phyloP scores from a whole-genome alignment of 2,888 invertebrate species.

The Allophyes oxyacanthae region DNA sequence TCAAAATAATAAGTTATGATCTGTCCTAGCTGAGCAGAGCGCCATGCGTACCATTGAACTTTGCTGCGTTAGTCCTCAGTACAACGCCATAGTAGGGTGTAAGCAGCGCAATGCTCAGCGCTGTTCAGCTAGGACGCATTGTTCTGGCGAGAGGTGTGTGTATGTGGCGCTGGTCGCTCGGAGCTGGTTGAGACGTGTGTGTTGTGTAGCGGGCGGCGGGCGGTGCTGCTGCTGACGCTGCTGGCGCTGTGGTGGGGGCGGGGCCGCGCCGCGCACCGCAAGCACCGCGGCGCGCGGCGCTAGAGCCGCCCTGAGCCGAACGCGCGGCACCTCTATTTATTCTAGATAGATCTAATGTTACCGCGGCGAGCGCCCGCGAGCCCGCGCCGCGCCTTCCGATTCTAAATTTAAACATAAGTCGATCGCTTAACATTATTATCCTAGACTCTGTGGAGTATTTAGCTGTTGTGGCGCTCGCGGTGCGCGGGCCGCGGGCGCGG shows the following conservation, averaged over 20 bases:
- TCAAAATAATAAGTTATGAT: neutral
- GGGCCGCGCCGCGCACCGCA: slow-evolving; percentile 84
- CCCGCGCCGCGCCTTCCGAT: slow-evolving; percentile 69
- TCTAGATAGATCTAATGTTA: slow-evolving; percentile 88
- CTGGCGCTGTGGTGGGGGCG: slow-evolving; percentile 77
- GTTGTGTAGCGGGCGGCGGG: slow-evolving; percentile 73
- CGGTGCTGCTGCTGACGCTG: slow-evolving; percentile 80
- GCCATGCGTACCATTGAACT: no score
- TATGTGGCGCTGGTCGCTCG: neutral
- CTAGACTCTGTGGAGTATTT: slow-evolving; percentile 83
- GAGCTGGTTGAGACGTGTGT: slow-evolving; percentile 20
- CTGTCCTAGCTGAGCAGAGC: neutral
- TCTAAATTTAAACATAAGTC: slow-evolving; percentile 79
- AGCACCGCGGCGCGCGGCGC: slow-evolving; percentile 89
- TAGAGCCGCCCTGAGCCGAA: slow-evolving; percentile 86
- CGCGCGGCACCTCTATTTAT: slow-evolving; percentile 73
- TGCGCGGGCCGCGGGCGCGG: slow-evolving; percentile 50
- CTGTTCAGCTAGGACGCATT: neutral
- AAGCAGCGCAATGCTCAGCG: neutral
- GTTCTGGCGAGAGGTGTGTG: neutral
- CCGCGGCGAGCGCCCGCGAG: slow-evolving; percentile 57
- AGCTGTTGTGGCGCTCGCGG: slow-evolving; percentile 80
- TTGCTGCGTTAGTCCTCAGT: no score
- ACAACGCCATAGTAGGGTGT: neutral
- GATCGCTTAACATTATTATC: slow-evolving; percentile 84